Base-by-base conservation (phyloP, 2,113 vertebrate genomes). In the Macrotus californicus region DNA sequence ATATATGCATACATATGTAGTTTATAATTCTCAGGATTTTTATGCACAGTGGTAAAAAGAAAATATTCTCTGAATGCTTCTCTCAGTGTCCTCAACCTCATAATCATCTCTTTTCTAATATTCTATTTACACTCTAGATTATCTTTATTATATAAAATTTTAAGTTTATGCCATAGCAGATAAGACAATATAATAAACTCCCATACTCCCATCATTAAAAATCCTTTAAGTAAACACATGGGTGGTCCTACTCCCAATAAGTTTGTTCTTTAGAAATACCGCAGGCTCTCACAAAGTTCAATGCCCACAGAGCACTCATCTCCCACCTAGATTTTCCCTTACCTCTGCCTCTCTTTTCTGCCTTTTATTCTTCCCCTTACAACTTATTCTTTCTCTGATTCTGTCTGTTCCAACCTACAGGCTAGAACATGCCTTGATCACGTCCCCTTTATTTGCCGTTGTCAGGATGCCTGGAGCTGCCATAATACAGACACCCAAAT, bases 401-500 rank as follows among this genome's bases (percentile, higher is more conserved):
- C 22, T 48, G 18, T 52, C 36, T 79, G 2, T 36, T 36, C 19
- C 66, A 73, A 69, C 21, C 13, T 21, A 46, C 18, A 6, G 31
- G 10, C 9, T 43, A 64, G 4, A 93, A 52, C 0, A 31, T 13
- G 43, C 5, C 41, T 76, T 0, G 0, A 2, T 54, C 18, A 19
- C 59, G 4, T 43, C 21, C n/a, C 67, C 31, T 41, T 36, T 24
- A 64, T 61, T 50, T 69, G 19, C 41, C 29, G 46, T n/a, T 80
- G 26, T 52, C 43, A 81, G 31, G 16, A 70, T 0, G 7, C 46
- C 29, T 7, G 18, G 50, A 50, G 11, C 1, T 79, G 54, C 29
- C 18, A 1, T 56, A 1, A 73, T 29, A 12, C 54, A 69, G 7
- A 50, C 21, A 54, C 7, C 36, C 29, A 80, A 31, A 72, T 31